phyloP scores from a whole-genome alignment of 2,888 invertebrate species.

The Eubasilissa splendida region DNA sequence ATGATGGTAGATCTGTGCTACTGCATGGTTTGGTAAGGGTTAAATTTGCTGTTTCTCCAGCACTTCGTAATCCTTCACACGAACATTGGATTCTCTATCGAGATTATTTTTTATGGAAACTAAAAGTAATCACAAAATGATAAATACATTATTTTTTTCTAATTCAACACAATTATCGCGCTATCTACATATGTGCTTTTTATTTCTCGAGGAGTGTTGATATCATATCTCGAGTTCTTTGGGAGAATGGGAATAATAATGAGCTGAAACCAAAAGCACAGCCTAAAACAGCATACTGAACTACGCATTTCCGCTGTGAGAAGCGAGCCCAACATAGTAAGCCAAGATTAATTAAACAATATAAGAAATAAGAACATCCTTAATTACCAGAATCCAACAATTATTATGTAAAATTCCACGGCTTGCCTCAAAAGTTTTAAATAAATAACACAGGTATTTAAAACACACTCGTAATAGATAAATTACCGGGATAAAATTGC shows the following conservation, averaged over 20 bases:
- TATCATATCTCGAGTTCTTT: no score
- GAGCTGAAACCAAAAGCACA: conserved; percentile 8
- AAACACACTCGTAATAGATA: conserved; percentile 46
- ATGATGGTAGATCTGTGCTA: no score
- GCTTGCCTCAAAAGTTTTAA: conserved; percentile 1
- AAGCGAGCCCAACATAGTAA: conserved; percentile 19
- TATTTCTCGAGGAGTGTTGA: no score
- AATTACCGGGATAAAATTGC: conserved; percentile 45
- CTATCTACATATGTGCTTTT: no score
- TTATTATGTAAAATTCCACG: conserved; percentile 49
- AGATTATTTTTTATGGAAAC: no score
- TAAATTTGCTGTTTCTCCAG: no score
- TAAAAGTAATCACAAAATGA: no score
- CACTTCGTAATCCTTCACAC: no score
- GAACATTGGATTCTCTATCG: no score
- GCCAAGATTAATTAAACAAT: conserved; percentile 54
- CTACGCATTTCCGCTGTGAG: conserved; percentile 40
- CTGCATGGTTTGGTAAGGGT: no score
- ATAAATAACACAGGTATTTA: conserved; percentile 37
- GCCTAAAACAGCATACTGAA: conserved; percentile 10
- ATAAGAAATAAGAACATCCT: conserved; percentile 44
- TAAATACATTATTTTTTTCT: no score
- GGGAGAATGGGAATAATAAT: not conserved
- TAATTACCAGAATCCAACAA: conserved; percentile 55
- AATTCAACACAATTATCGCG: no score